A percentile compares a stretch with the other conserved stretches of the same genome.
These are phyloP conservation scores for Pomatostomus ruficeps DNA, from an alignment of 2,113 vertebrate genomes.

Conservation along the genomic window DNA sequence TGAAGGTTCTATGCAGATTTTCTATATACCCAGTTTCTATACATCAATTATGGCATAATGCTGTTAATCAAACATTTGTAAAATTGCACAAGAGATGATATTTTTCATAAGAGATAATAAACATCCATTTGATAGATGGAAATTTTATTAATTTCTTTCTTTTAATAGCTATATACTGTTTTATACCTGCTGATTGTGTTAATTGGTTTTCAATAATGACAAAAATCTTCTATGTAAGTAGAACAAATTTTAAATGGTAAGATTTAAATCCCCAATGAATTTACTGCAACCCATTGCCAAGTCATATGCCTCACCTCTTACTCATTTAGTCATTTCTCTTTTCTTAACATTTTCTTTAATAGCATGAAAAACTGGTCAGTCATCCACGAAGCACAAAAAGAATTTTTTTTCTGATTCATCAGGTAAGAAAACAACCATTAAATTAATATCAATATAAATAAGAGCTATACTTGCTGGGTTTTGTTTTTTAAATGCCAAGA, in stretches of 20 bases:
- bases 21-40: background rate
- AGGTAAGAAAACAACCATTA: slow-evolving; percentile 60
- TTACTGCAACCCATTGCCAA: background rate
- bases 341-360: background rate
- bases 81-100: background rate
- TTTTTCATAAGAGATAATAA: background rate
- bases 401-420: slow-evolving; percentile 60
- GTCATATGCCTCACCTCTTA: background rate
- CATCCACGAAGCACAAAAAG: slow-evolving; percentile 55
- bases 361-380: slow-evolving; percentile 74
- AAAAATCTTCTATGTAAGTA: background rate
- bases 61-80: background rate
- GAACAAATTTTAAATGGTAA: background rate
- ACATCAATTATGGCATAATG: background rate
- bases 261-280: background rate
- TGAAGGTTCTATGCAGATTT: background rate
- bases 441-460: background rate
- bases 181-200: background rate
- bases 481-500: background rate
- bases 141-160: background rate
- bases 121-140: background rate
- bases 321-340: background rate
- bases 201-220: background rate
- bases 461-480: background rate
- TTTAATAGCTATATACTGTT: background rate